Percentiles rank a stretch among this genome's conserved stretches.
These are phyloP conservation scores for Characodon lateralis DNA, from an alignment of 2,797 vertebrate species.

Conservation along the genomic window DNA sequence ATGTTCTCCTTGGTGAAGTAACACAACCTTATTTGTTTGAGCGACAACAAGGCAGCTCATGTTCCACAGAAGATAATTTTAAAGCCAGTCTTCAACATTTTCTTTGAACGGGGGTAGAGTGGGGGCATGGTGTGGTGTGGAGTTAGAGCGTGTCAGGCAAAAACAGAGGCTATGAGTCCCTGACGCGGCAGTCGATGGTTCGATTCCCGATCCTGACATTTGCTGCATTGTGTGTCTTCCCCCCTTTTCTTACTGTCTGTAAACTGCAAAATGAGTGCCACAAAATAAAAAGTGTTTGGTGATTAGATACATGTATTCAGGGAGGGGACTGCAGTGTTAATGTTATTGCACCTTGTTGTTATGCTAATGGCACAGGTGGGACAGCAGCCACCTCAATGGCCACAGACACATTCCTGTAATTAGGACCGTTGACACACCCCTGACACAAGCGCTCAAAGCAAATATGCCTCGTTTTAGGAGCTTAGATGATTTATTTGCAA, in stretches of 20 bases:
- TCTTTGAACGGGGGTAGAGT: background rate
- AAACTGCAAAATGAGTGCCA: no score
- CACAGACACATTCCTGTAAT: slow-evolving; percentile 16
- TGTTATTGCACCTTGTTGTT: slow-evolving; percentile 65
- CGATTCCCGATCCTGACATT: no score
- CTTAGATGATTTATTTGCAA: background rate
- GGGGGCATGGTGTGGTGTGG: no score
- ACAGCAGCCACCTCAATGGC: slow-evolving; percentile 25
- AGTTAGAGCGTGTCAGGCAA: no score
- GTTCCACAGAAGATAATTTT: slow-evolving; percentile 31
- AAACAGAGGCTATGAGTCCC: no score
- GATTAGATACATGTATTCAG: slow-evolving; percentile 44
- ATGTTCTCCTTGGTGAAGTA: background rate
- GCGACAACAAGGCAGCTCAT: slow-evolving; percentile 5
- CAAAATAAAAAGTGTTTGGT: background rate
- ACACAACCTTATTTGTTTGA: slow-evolving; percentile 1
- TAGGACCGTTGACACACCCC: slow-evolving; percentile 22
- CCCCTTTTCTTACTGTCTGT: no score
- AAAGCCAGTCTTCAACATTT: slow-evolving; percentile 2
- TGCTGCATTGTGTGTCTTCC: no score
- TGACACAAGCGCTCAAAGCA: slow-evolving; percentile 7
- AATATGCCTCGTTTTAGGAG: background rate
- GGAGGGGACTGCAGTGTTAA: slow-evolving; percentile 37
- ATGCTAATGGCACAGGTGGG: slow-evolving; percentile 65
- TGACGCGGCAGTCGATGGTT: no score